Evolutionary conservation across 2,797 vertebrate genomes (phyloP).

Genomic region (Rhinichthys osculus): DNA sequence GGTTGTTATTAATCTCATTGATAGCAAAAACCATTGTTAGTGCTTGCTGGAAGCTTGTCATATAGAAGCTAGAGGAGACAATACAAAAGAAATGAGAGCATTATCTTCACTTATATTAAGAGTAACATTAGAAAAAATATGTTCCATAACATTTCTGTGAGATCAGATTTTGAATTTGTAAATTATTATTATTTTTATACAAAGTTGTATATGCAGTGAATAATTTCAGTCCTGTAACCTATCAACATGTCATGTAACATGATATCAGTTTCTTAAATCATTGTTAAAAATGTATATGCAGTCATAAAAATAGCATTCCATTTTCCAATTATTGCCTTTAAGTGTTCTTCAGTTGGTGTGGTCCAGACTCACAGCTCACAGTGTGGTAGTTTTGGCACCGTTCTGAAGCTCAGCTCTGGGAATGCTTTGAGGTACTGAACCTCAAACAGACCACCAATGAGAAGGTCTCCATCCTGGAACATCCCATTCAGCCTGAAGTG

Average conservation of each 20-base stretch:
- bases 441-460: constrained; percentile 74
- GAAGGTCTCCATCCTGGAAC: constrained; percentile 69
- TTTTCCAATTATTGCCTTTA: neutral
- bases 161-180: neutral
- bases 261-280: neutral
- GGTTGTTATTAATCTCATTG: constrained; percentile 75
- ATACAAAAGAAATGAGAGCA: neutral
- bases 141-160: neutral
- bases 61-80: constrained; percentile 65
- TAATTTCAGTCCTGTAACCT: neutral
- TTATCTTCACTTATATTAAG: neutral
- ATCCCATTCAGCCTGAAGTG: constrained; percentile 63
- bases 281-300: neutral
- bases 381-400: constrained; percentile 66
- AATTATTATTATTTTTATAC: neutral
- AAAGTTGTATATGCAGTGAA: neutral
- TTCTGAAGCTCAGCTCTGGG: constrained; percentile 69
- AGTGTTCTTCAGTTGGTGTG: neutral
- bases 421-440: constrained; percentile 71
- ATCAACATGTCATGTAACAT: neutral
- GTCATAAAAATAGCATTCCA: no score
- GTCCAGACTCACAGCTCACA: constrained; percentile 61
- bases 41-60: constrained; percentile 66
- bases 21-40: constrained; percentile 74
- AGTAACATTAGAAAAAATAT: neutral